Evolutionary conservation across 2,888 invertebrate genomes (phyloP).

Genomic region (Amitus sp.): DNA sequence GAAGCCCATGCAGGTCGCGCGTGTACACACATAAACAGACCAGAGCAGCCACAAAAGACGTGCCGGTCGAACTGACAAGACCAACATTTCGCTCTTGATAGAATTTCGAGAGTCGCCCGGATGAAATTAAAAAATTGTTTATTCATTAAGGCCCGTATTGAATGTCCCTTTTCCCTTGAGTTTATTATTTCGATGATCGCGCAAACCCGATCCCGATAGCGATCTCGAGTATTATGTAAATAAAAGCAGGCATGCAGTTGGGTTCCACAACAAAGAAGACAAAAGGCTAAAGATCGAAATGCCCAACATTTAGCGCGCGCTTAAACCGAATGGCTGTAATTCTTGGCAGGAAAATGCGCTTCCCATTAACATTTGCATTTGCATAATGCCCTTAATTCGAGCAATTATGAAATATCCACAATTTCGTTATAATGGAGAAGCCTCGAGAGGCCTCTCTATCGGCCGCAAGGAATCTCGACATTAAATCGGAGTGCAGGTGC

Average conservation of each 20-base stretch:
- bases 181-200: conserved; percentile 7
- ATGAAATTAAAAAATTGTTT: too few relatives aligned
- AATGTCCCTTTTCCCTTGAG: background rate
- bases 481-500: conserved; percentile 25
- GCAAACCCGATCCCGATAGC: conserved; percentile 37
- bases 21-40: too few relatives aligned
- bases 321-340: conserved; percentile 63
- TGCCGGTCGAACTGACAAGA: conserved; percentile 34
- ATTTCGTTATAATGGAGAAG: conserved; percentile 64
- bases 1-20: too few relatives aligned
- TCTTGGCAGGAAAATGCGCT: conserved; percentile 41
- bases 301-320: conserved; percentile 48
- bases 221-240: conserved; percentile 61
- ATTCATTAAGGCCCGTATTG: too few relatives aligned
- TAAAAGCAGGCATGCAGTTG: conserved; percentile 40
- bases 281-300: conserved; percentile 23
- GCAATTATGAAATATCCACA: conserved; percentile 66
- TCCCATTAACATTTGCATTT: conserved; percentile 63
- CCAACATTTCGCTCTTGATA: too few relatives aligned
- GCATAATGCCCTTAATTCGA: conserved; percentile 66
- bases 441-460: conserved; percentile 48
- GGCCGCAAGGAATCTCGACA: conserved; percentile 27
- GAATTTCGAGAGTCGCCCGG: too few relatives aligned
- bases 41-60: background rate
- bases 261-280: conserved; percentile 27